Percentiles rank a stretch among this genome's conserved stretches.
These are phyloP conservation scores for Danio kyathit DNA, from an alignment of 2,797 vertebrate species.

Conservation along the genomic window DNA sequence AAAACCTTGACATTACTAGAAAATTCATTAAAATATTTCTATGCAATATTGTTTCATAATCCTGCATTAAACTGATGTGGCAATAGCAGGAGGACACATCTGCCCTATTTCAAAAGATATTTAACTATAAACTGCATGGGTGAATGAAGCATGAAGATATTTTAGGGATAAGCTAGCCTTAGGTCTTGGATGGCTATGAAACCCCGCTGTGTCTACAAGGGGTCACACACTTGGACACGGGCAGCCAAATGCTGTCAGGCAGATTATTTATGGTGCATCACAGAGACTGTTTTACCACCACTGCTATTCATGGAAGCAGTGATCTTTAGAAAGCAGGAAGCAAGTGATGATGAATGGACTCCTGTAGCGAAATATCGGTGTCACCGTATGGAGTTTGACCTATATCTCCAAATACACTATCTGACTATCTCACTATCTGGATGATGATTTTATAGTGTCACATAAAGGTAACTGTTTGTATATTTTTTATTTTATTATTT, in stretches of 20 bases:
- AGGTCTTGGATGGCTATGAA: conserved; percentile 23
- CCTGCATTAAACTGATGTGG: not conserved
- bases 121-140: not conserved
- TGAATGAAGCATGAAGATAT: conserved; percentile 27
- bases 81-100: not conserved
- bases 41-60: conserved; percentile 1
- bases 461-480: conserved; percentile 9
- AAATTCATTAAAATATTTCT: not conserved
- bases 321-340: conserved; percentile 37
- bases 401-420: not conserved
- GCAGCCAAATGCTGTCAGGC: conserved; percentile 46
- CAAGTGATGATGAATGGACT: conserved; percentile 27
- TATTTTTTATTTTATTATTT: conserved; percentile 4
- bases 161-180: conserved; percentile 18
- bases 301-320: conserved; percentile 46
- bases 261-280: conserved; percentile 51
- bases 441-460: conserved; percentile 1
- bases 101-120: conserved; percentile 1
- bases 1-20: no score
- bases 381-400: conserved; percentile 25
- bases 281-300: conserved; percentile 24
- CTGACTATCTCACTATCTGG: not conserved
- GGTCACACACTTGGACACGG: conserved; percentile 28
- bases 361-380: conserved; percentile 20
- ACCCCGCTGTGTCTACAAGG: conserved; percentile 4